Conservation (phyloP, 1,140 invertebrate genomes). For the Halictus rubicundus region DNA sequence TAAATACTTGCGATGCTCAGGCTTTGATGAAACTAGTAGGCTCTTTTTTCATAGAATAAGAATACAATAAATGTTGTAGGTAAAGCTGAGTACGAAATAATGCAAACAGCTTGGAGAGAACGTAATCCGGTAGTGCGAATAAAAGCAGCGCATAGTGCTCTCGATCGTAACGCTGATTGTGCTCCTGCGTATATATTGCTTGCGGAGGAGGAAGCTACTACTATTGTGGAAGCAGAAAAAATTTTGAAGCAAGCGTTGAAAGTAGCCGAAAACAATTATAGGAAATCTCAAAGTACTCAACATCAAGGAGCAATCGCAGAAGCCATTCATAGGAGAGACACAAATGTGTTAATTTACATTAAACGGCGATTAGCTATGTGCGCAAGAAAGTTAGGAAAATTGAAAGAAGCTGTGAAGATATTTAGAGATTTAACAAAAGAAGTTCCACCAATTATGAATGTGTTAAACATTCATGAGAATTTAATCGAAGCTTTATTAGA, state of each 20-base stretch:
- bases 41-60: background rate
- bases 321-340: constrained; percentile 92
- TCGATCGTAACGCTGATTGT: constrained; percentile 96
- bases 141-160: constrained; percentile 94
- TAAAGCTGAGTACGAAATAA: constrained; percentile 96
- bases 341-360: constrained; percentile 97
- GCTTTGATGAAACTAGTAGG: too few relatives aligned
- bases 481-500: constrained; percentile 97
- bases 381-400: constrained; percentile 94
- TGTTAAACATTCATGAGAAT: constrained; percentile 98
- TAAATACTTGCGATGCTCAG: background rate
- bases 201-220: constrained; percentile 97
- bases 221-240: constrained; percentile 93
- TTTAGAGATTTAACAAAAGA: constrained; percentile 98
- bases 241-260: constrained; percentile 93
- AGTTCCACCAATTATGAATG: constrained; percentile 97
- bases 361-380: constrained; percentile 98
- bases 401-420: constrained; percentile 98
- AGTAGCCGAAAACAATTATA: constrained; percentile 93
- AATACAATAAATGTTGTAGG: constrained; percentile 75
- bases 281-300: constrained; percentile 89
- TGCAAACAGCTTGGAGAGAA: constrained; percentile 99
- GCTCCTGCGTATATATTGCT: constrained; percentile 97
- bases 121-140: constrained; percentile 95
- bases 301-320: constrained; percentile 90